Evolutionary conservation across 2,113 vertebrate species (phyloP).

Genomic region (Rhabdornis inornatus): DNA sequence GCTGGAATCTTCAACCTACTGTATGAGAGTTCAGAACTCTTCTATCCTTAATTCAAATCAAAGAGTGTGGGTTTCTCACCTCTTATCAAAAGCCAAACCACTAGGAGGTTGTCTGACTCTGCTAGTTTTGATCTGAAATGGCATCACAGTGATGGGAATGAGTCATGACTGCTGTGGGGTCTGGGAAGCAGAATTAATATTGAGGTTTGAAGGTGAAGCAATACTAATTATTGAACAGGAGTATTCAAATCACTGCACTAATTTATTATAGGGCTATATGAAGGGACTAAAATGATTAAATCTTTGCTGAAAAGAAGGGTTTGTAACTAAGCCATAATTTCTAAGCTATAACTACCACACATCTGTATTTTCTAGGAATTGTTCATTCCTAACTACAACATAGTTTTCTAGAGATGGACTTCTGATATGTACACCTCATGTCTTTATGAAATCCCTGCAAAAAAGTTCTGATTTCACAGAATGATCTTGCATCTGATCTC

Average conservation of each 20-base stretch:
- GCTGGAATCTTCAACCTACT: background rate
- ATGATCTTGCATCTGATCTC: background rate
- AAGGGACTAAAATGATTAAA: background rate
- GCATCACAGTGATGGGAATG: background rate
- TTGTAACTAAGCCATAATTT: background rate
- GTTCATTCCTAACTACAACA: background rate
- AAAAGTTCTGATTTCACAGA: background rate
- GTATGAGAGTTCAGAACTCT: background rate
- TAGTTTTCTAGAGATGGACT: background rate
- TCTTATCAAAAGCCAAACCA: background rate
- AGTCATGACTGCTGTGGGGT: background rate
- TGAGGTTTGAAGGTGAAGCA: background rate
- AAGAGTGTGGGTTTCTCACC: background rate
- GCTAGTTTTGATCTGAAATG: background rate
- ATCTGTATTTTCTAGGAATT: background rate
- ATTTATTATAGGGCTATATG: background rate
- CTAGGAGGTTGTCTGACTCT: background rate
- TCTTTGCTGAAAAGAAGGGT: background rate
- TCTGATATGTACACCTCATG: background rate
- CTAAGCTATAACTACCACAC: background rate
- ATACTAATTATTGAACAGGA: background rate
- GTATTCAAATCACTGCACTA: background rate
- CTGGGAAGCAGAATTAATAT: background rate
- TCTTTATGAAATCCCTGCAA: background rate
- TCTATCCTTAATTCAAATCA: background rate